Evolutionary conservation across 2,888 invertebrate genomes (phyloP).

Genomic region (Dinocampus coccinellae): DNA sequence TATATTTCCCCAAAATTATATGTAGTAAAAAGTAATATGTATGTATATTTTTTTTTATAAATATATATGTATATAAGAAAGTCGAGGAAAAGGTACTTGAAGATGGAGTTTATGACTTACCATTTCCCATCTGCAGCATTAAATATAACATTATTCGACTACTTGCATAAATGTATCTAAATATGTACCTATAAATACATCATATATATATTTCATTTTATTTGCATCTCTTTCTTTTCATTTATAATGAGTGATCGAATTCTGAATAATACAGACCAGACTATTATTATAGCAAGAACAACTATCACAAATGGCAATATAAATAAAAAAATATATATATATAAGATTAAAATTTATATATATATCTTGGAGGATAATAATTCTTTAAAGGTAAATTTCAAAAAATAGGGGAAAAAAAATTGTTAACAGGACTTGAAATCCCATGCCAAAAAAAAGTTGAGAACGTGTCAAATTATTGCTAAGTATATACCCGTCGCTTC

Average conservation of each 20-base stretch:
- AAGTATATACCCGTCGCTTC: slow-evolving; percentile 44
- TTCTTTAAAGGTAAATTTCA: neutral
- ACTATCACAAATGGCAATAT: neutral
- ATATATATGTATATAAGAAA: slow-evolving; percentile 10
- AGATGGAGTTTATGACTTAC: neutral
- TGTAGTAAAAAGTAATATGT: too few species aligned
- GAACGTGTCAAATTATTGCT: slow-evolving; percentile 50
- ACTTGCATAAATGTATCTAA: too few species aligned
- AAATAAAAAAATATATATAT: too few species aligned
- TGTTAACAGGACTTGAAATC: slow-evolving; percentile 17
- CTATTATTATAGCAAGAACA: neutral
- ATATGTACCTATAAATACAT: too few species aligned
- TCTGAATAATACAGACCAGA: neutral
- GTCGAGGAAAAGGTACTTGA: neutral
- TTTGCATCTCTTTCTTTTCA: neutral
- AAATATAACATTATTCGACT: neutral
- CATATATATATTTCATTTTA: neutral
- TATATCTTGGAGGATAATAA: neutral
- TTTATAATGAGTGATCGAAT: neutral
- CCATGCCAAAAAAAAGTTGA: slow-evolving; percentile 37
- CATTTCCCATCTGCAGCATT: neutral
- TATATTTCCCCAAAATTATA: too few species aligned
- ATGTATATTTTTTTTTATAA: neutral
- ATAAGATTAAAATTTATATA: neutral
- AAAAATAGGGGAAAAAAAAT: neutral